A percentile compares a stretch with the other conserved stretches of the same genome.
Evolutionary conservation across 2,797 vertebrate genomes (phyloP).

Genomic region (Dicrostonyx torquatus): DNA sequence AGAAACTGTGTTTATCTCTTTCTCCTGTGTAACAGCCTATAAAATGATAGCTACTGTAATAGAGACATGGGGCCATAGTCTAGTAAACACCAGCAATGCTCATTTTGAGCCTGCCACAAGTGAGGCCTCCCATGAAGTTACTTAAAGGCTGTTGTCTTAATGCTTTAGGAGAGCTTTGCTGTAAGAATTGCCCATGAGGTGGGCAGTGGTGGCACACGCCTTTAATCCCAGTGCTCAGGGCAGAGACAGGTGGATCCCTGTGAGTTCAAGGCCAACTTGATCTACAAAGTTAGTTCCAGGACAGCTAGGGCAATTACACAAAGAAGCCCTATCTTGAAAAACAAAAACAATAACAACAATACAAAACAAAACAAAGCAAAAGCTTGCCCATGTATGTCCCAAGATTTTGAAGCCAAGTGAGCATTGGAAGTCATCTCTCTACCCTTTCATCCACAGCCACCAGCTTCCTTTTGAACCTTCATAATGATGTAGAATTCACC

Average conservation of each 20-base stretch:
- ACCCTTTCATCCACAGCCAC: neutral
- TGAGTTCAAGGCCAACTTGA: neutral
- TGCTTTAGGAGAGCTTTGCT: constrained; percentile 13
- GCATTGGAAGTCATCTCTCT: neutral
- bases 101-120: neutral
- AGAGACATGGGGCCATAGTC: constrained; percentile 39
- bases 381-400: neutral
- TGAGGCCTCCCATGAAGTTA: constrained; percentile 2
- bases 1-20: constrained; percentile 24
- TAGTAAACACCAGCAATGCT: neutral
- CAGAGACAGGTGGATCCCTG: neutral
- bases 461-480: neutral
- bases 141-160: constrained; percentile 3
- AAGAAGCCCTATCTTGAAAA: neutral
- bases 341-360: neutral
- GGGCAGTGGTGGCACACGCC: neutral
- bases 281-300: neutral
- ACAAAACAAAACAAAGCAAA: neutral
- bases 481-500: neutral
- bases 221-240: neutral
- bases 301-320: neutral
- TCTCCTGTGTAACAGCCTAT: constrained; percentile 45
- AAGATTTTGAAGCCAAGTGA: neutral
- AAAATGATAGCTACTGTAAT: constrained; percentile 21
- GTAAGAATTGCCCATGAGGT: neutral